phyloP scores from a whole-genome alignment of 1,140 invertebrate genomes.

The Diabrotica virgifera region DNA sequence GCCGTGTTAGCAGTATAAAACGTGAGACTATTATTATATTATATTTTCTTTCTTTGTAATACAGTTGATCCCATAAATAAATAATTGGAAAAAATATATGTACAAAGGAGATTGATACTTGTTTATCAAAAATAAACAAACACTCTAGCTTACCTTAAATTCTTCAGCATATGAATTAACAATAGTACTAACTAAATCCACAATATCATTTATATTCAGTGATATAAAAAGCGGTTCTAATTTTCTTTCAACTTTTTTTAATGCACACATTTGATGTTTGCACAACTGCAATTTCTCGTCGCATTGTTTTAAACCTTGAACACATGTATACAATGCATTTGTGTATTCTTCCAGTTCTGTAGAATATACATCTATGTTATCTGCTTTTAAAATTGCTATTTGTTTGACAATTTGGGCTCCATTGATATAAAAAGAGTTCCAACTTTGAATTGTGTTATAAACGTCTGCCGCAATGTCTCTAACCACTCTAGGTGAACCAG shows the following conservation, averaged over 20 bases:
- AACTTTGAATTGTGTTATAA: constrained; percentile 46
- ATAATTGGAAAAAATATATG: too few relatives aligned
- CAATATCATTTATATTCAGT: constrained; percentile 26
- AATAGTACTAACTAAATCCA: constrained; percentile 28
- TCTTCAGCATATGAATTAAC: constrained; percentile 38
- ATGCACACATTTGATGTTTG: constrained; percentile 34
- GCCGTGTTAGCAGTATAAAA: too few relatives aligned
- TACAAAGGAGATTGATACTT: too few relatives aligned
- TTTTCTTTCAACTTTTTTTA: constrained; percentile 39
- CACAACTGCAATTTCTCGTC: constrained; percentile 26
- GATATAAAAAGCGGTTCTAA: constrained; percentile 39
- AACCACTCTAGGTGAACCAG: constrained; percentile 40
- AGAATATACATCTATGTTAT: constrained; percentile 30
- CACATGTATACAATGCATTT: constrained; percentile 32
- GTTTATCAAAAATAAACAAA: too few relatives aligned
- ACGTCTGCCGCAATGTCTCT: constrained; percentile 44
- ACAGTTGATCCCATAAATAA: too few relatives aligned
- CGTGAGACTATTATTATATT: too few relatives aligned
- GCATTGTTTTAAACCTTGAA: constrained; percentile 27
- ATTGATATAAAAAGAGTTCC: constrained; percentile 44
- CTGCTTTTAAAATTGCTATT: constrained; percentile 37
- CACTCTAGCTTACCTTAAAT: constrained; percentile 33
- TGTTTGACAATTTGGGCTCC: constrained; percentile 40
- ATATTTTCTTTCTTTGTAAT: too few relatives aligned
- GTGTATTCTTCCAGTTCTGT: constrained; percentile 34